Evolutionary conservation across 2,797 vertebrate genomes (phyloP).

Genomic region (Brachymystax lenok): DNA sequence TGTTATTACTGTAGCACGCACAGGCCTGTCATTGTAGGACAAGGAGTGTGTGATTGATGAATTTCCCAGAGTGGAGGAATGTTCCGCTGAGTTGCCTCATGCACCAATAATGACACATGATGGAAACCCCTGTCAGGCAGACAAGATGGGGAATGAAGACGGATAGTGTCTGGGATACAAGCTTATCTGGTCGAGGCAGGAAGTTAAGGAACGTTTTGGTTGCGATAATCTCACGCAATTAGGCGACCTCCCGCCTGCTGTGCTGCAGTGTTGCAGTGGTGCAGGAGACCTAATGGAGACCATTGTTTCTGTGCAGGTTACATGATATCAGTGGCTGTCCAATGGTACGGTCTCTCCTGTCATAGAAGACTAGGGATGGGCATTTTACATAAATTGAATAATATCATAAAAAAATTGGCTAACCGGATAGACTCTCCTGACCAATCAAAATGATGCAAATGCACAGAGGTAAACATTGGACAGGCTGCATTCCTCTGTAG

Average conservation of each 20-base stretch:
- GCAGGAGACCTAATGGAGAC: neutral
- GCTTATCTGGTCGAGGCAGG: constrained; percentile 74
- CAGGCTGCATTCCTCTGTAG: too few species aligned
- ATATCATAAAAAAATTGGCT: neutral
- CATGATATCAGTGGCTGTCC: neutral
- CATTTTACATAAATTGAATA: neutral
- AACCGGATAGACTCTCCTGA: too few species aligned
- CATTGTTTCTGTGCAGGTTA: neutral
- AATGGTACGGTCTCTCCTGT: neutral
- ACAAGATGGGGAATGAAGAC: constrained; percentile 79
- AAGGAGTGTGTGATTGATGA: constrained; percentile 76
- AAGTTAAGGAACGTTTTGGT: constrained; percentile 71
- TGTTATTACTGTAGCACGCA: constrained; percentile 19
- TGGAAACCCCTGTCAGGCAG: constrained; percentile 79
- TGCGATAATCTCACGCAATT: constrained; percentile 67
- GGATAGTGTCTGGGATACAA: constrained; percentile 63
- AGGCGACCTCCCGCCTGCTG: constrained; percentile 31
- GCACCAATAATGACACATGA: constrained; percentile 84
- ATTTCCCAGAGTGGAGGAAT: constrained; percentile 71
- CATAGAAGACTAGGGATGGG: neutral
- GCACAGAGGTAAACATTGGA: too few species aligned
- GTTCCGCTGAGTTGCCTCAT: constrained; percentile 76
- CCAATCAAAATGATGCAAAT: too few species aligned
- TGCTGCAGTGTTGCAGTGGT: constrained; percentile 18
- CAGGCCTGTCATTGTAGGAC: constrained; percentile 63